Conservation (phyloP, 2,113 vertebrate species). For the Myiozetetes cayanensis region DNA sequence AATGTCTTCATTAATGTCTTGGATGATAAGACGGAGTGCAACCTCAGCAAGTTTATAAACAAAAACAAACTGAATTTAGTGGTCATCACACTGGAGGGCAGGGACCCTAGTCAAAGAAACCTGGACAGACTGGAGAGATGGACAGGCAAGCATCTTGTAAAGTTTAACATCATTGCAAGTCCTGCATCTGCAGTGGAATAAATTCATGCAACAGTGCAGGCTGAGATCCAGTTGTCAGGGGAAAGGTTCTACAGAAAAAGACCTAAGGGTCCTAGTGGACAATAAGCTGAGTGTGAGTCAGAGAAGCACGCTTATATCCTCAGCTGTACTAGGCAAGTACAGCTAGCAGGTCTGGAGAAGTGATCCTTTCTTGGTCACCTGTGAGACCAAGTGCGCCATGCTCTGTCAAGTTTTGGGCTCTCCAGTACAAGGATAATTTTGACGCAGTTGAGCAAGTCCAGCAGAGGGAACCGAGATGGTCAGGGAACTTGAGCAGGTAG, state of each 20-base stretch:
- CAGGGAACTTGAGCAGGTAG: rapidly evolving
- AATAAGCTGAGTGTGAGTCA: background rate
- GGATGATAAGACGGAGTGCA: background rate
- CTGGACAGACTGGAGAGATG: background rate
- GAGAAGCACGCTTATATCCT: background rate
- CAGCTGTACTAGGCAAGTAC: background rate
- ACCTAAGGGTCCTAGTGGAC: background rate
- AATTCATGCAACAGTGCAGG: background rate
- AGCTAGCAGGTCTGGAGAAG: background rate
- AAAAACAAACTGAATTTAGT: background rate
- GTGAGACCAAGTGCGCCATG: background rate
- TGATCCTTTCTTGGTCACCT: background rate
- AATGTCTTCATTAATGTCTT: background rate
- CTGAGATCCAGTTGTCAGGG: background rate
- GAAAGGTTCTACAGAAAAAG: background rate
- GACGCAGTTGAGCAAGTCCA: background rate
- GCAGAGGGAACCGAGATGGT: background rate
- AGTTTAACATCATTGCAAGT: background rate
- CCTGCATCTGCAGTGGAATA: background rate
- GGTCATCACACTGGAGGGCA: background rate
- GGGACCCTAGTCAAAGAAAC: background rate
- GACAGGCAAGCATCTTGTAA: background rate
- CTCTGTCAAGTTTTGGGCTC: background rate
- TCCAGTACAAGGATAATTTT: background rate
- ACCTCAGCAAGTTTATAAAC: background rate